Evolutionary conservation across 2,113 vertebrate genomes (phyloP).

Genomic region (Brachyhypopomus occidentalis): DNA sequence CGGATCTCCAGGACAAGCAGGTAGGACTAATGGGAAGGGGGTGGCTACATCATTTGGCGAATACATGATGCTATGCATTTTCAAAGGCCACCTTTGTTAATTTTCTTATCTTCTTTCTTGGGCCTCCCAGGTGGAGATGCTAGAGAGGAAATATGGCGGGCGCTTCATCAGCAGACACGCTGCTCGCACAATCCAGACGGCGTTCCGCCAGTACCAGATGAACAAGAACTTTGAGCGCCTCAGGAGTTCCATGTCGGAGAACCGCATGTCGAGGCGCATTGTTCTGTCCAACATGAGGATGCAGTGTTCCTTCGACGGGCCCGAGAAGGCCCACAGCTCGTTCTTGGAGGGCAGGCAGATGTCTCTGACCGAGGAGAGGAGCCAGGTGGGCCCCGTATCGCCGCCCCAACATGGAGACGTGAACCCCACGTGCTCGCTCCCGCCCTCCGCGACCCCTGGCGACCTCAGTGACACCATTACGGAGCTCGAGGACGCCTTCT

Average conservation of each 20-base stretch:
- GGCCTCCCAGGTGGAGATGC: slow-evolving; percentile 91
- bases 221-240: slow-evolving; percentile 99
- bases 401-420: slow-evolving; percentile 81
- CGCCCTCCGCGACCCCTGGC: slow-evolving; percentile 72
- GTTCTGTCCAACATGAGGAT: slow-evolving; percentile 99
- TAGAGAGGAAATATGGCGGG: slow-evolving; percentile 98
- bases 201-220: slow-evolving; percentile 99
- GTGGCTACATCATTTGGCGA: background rate
- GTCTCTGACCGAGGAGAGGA: slow-evolving; percentile 85
- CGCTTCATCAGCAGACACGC: slow-evolving; percentile 98
- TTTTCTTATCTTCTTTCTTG: slow-evolving; percentile 16
- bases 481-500: slow-evolving; percentile 96
- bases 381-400: slow-evolving; percentile 78
- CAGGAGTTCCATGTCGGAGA: slow-evolving; percentile 98
- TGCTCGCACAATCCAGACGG: slow-evolving; percentile 96
- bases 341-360: slow-evolving; percentile 94
- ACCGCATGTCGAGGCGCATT: slow-evolving; percentile 96
- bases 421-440: slow-evolving; percentile 77
- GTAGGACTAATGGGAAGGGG: slow-evolving; percentile 64
- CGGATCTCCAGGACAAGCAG: slow-evolving; percentile 98
- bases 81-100: background rate
- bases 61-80: background rate
- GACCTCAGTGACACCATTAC: slow-evolving; percentile 92
- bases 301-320: slow-evolving; percentile 98
- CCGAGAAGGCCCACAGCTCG: slow-evolving; percentile 93